Evolutionary conservation across 2,797 vertebrate genomes (phyloP).

Genomic region (Vespertilio murinus): DNA sequence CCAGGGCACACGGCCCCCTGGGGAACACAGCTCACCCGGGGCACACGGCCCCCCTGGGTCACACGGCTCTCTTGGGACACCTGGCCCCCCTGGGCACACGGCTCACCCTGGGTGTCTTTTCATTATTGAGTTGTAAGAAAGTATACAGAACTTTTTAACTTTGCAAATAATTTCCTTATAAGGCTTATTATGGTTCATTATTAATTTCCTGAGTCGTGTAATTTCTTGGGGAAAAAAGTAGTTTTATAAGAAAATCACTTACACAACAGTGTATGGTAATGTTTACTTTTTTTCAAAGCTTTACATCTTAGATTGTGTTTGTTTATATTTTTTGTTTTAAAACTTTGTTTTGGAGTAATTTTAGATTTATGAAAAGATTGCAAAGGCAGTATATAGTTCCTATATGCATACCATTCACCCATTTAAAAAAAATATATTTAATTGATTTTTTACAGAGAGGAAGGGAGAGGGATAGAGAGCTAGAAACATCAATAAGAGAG

Average conservation of each 20-base stretch:
- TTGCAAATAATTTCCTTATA: conserved; percentile 6
- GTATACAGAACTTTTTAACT: conserved; percentile 26
- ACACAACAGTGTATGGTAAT: not conserved
- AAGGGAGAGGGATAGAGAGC: too few relatives aligned
- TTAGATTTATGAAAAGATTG: not conserved
- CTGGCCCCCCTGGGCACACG: too few relatives aligned
- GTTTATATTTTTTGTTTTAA: conserved; percentile 1
- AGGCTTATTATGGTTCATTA: not conserved
- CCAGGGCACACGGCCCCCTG: too few relatives aligned
- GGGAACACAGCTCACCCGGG: too few relatives aligned
- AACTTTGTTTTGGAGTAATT: conserved; percentile 25
- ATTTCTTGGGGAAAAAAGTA: not conserved
- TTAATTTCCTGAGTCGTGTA: not conserved
- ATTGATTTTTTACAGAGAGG: too few relatives aligned
- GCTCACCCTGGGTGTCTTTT: too few relatives aligned
- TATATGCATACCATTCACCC: not conserved
- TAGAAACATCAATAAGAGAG: too few relatives aligned
- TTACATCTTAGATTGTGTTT: not conserved
- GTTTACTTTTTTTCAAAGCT: conserved; percentile 19
- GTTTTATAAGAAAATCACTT: conserved; percentile 15
- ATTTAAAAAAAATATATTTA: too few relatives aligned
- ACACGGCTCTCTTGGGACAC: too few relatives aligned
- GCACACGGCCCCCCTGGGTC: too few relatives aligned
- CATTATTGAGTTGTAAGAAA: conserved; percentile 19
- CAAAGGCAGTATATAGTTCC: not conserved